phyloP scores from a whole-genome alignment of 1,140 invertebrate species.

The Micrasema longulum region DNA sequence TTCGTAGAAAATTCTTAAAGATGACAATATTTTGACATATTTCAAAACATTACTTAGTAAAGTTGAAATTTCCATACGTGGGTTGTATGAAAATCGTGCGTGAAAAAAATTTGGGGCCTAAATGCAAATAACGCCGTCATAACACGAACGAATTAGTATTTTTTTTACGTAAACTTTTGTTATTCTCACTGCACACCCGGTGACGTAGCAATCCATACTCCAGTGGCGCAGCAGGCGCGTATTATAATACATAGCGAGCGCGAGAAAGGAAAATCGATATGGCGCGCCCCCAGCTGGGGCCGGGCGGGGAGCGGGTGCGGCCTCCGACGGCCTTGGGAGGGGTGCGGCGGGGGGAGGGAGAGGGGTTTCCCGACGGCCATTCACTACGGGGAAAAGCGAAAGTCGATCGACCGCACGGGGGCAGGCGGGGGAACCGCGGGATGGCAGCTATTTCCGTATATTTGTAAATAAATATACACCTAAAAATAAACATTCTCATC shows the following conservation, averaged over 20 bases:
- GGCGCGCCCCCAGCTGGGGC: constrained; percentile 4
- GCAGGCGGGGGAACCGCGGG: constrained; percentile 10
- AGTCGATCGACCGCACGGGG: constrained; percentile 38
- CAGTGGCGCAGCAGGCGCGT: neutral
- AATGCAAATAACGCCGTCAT: too few species aligned
- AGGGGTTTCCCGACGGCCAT: constrained; percentile 45
- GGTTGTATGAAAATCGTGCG: too few species aligned
- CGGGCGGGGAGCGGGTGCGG: constrained; percentile 6
- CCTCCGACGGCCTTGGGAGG: constrained; percentile 10
- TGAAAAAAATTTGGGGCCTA: neutral
- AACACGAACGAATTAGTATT: too few species aligned
- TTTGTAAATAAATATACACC: constrained; percentile 23
- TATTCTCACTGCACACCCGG: neutral
- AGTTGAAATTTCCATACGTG: too few species aligned
- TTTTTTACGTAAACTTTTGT: too few species aligned
- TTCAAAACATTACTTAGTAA: too few species aligned
- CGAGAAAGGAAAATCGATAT: constrained; percentile 21
- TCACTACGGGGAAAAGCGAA: constrained; percentile 49
- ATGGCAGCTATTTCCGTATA: neutral
- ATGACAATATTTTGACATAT: too few species aligned
- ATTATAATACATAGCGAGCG: neutral
- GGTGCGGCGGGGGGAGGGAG: neutral
- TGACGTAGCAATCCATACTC: constrained; percentile 1
- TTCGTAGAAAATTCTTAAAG: too few species aligned
- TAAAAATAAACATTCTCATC: too few species aligned